phyloP scores from a whole-genome alignment of 2,888 invertebrate genomes.

The Loripinus fragilis region DNA sequence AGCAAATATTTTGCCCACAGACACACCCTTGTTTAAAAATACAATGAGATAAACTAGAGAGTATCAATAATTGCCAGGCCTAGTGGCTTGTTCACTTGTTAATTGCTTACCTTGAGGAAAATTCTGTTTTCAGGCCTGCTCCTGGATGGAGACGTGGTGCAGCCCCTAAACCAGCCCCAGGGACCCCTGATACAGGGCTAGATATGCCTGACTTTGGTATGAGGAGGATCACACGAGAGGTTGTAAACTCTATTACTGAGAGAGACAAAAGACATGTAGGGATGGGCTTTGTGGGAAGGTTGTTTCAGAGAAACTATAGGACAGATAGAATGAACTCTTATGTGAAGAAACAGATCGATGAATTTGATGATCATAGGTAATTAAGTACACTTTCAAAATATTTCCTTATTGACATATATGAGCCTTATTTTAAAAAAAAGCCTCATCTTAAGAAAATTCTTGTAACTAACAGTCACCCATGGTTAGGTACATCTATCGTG shows the following conservation, averaged over 20 bases:
- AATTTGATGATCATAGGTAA: constrained; percentile 92
- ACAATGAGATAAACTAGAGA: too few relatives aligned
- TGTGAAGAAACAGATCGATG: constrained; percentile 90
- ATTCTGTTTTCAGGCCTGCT: constrained; percentile 16
- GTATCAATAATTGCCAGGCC: too few relatives aligned
- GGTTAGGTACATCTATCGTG: too few relatives aligned
- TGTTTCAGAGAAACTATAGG: constrained; percentile 87
- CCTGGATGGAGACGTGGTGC: constrained; percentile 58
- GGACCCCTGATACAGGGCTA: constrained; percentile 60
- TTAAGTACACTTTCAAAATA: too few relatives aligned
- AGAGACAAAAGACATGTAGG: constrained; percentile 94
- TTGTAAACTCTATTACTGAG: constrained; percentile 94
- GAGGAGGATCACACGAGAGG: constrained; percentile 77
- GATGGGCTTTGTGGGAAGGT: constrained; percentile 91
- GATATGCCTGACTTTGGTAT: constrained; percentile 75
- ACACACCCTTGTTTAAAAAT: too few relatives aligned
- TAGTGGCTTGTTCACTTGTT: too few relatives aligned
- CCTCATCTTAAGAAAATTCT: too few relatives aligned
- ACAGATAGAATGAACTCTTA: constrained; percentile 85
- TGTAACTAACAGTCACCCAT: too few relatives aligned
- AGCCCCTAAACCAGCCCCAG: constrained; percentile 69
- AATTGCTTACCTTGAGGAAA: too few relatives aligned
- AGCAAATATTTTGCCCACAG: too few relatives aligned
- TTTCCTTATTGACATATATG: too few relatives aligned
- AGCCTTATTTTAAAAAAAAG: too few relatives aligned